Evolutionary conservation across 1,140 invertebrate species (phyloP).

Genomic region (Drosophila bocki): DNA sequence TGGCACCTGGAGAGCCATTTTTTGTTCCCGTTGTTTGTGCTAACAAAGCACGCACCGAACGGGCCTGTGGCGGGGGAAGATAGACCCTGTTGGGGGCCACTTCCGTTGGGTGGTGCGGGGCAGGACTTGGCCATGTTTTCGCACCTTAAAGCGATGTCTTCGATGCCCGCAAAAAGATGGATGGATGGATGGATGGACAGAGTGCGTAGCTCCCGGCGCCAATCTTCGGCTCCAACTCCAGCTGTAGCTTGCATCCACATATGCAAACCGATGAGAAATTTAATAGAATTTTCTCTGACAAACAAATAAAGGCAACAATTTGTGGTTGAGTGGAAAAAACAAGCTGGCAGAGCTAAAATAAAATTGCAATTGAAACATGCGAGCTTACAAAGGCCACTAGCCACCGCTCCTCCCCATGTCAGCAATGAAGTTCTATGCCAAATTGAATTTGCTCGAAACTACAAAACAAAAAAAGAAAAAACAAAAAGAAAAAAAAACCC

Average conservation of each 20-base stretch:
- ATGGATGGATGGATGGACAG: constrained; percentile 10
- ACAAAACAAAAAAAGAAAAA: constrained; percentile 64
- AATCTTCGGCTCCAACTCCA: not conserved
- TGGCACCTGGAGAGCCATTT: constrained; percentile 76
- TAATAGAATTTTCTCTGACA: constrained; percentile 59
- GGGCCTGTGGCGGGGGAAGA: not conserved
- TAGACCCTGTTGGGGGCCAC: constrained; percentile 57
- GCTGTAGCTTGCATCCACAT: constrained; percentile 11
- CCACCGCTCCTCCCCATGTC: constrained; percentile 17
- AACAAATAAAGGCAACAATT: constrained; percentile 67
- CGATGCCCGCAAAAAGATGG: constrained; percentile 24
- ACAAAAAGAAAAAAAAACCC: not conserved
- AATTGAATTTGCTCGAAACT: constrained; percentile 79
- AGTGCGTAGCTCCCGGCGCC: not conserved
- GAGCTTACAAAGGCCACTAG: constrained; percentile 38
- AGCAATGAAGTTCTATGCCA: constrained; percentile 62
- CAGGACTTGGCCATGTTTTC: constrained; percentile 61
- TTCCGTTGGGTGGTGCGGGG: constrained; percentile 54
- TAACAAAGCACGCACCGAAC: constrained; percentile 75
- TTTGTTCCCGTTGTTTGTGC: constrained; percentile 54
- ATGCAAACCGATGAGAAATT: constrained; percentile 56
- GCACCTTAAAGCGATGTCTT: constrained; percentile 57
- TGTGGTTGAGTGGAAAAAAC: constrained; percentile 56
- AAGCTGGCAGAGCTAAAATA: constrained; percentile 37
- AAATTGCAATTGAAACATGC: constrained; percentile 71